Conservation (phyloP, 1,140 invertebrate species). For the Drosophila micromelanica region DNA sequence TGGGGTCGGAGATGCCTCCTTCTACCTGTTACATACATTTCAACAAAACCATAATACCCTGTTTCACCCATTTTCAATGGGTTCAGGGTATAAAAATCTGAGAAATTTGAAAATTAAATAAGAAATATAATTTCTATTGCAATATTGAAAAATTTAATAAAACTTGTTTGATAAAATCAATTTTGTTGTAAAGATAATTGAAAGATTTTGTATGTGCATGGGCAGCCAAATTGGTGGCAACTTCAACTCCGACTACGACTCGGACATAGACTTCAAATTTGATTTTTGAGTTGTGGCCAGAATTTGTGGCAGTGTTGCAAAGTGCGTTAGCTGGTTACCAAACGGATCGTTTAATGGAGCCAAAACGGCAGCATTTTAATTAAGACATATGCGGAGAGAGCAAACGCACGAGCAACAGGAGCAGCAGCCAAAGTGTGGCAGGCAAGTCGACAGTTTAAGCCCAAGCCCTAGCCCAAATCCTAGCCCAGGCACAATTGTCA, state of each 20-base stretch:
- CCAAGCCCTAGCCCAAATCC: slow-evolving; percentile 12
- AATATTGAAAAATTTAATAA: too few species aligned
- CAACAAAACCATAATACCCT: too few species aligned
- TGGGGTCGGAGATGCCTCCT: too few species aligned
- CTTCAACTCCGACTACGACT: not conserved
- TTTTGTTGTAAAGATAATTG: slow-evolving; percentile 51
- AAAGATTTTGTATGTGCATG: slow-evolving; percentile 67
- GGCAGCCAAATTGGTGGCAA: not conserved
- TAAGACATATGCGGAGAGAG: slow-evolving; percentile 50
- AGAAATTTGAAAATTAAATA: too few species aligned
- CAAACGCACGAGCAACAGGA: not conserved
- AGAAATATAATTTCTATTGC: too few species aligned
- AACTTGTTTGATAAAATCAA: too few species aligned
- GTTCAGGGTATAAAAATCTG: too few species aligned
- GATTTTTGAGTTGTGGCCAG: slow-evolving; percentile 1
- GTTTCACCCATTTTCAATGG: too few species aligned
- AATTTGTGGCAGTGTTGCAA: slow-evolving; percentile 29
- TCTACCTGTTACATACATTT: too few species aligned
- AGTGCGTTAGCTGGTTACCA: slow-evolving; percentile 63
- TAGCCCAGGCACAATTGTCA: slow-evolving; percentile 65
- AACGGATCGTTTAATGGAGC: slow-evolving; percentile 51
- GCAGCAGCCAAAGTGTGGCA: slow-evolving; percentile 6
- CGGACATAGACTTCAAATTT: not conserved
- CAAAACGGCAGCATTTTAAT: slow-evolving; percentile 64
- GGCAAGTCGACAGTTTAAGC: slow-evolving; percentile 11